These are phyloP conservation scores for Cantharis flavilabris DNA, from an alignment of 2,888 invertebrate species.

Conservation along the genomic window DNA sequence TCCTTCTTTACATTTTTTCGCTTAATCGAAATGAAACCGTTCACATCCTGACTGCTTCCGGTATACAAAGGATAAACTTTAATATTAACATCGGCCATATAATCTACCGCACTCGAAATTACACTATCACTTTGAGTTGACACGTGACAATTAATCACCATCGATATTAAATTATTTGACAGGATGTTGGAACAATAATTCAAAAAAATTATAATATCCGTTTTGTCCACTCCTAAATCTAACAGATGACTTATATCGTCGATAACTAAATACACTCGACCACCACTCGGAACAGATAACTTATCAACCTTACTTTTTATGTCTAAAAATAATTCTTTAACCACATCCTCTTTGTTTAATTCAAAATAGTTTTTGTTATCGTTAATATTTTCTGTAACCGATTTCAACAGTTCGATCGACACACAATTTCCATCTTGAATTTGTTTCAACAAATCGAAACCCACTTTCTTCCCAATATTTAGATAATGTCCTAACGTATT, in stretches of 20 bases:
- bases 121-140: slow-evolving; percentile 62
- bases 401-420: slow-evolving; percentile 61
- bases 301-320: slow-evolving; percentile 54
- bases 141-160: slow-evolving; percentile 64
- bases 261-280: slow-evolving; percentile 60
- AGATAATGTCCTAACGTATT: slow-evolving; percentile 75
- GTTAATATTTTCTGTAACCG: slow-evolving; percentile 49
- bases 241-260: slow-evolving; percentile 76
- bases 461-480: slow-evolving; percentile 73
- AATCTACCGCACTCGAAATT: slow-evolving; percentile 64
- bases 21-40: slow-evolving; percentile 67
- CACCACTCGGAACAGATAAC: slow-evolving; percentile 40
- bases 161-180: slow-evolving; percentile 52
- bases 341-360: slow-evolving; percentile 46
- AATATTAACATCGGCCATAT: slow-evolving; percentile 66
- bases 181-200: slow-evolving; percentile 56
- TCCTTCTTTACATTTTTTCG: slow-evolving; percentile 40
- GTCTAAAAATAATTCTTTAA: slow-evolving; percentile 54
- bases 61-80: slow-evolving; percentile 70
- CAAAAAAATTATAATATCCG: slow-evolving; percentile 59
- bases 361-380: slow-evolving; percentile 28
- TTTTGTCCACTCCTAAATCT: slow-evolving; percentile 64
- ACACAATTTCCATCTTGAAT: slow-evolving; percentile 57
- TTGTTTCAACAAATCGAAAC: slow-evolving; percentile 67
- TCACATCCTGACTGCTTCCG: slow-evolving; percentile 73